Evolutionary conservation across 2,113 vertebrate species (phyloP).

Genomic region (Sylvietta virens): DNA sequence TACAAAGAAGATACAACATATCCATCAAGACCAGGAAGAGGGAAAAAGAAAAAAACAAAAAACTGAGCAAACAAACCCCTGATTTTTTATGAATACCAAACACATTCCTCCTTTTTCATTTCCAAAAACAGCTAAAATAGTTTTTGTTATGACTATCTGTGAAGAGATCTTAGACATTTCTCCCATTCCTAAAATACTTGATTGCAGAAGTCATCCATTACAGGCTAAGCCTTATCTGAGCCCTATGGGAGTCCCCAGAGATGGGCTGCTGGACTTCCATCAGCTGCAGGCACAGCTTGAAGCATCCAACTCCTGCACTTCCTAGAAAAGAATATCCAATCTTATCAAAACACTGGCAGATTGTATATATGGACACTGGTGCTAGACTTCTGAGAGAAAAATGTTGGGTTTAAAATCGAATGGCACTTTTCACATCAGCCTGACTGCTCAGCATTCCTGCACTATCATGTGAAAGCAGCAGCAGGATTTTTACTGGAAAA

Average conservation of each 20-base stretch:
- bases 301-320: background rate
- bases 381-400: background rate
- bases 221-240: background rate
- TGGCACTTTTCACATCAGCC: background rate
- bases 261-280: background rate
- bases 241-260: background rate
- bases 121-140: background rate
- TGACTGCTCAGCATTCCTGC: background rate
- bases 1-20: background rate
- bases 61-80: fast-evolving
- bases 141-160: background rate
- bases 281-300: background rate
- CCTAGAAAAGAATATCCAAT: background rate
- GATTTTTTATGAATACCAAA: background rate
- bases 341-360: background rate
- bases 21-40: fast-evolving
- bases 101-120: background rate
- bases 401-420: background rate
- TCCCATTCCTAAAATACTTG: background rate
- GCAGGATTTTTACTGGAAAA: background rate
- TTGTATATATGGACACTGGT: background rate
- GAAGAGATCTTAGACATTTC: background rate
- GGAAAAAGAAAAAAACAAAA: fast-evolving
- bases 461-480: background rate
- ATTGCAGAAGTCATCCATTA: background rate